Percentiles rank a stretch among this genome's conserved stretches.
phyloP scores from a whole-genome alignment of 2,113 vertebrate species.

The Ophthalmolycus amberensis region DNA sequence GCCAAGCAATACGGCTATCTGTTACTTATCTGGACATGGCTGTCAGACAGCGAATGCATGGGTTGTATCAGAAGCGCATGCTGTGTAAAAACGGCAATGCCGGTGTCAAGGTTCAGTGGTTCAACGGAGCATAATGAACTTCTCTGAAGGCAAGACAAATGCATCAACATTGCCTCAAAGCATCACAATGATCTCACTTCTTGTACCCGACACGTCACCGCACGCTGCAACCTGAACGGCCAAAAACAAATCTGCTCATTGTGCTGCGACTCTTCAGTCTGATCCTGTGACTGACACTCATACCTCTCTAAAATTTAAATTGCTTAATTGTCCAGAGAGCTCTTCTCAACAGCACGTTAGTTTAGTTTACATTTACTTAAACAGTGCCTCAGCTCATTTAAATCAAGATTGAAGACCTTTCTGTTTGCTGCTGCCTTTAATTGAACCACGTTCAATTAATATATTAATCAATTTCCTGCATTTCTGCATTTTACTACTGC shows the following conservation, averaged over 20 bases:
- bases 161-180: constrained; percentile 24
- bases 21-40: constrained; percentile 44
- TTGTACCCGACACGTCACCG: constrained; percentile 22
- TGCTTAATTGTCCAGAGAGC: not conserved
- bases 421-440: too few relatives aligned
- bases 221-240: constrained; percentile 17
- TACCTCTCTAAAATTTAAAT: not conserved
- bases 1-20: constrained; percentile 32
- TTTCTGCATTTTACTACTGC: too few relatives aligned
- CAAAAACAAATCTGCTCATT: constrained; percentile 18
- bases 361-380: not conserved
- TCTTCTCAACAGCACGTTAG: not conserved
- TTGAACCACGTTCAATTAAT: too few relatives aligned
- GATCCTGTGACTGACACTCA: not conserved
- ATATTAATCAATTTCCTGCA: too few relatives aligned
- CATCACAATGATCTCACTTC: constrained; percentile 17
- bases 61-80: constrained; percentile 27
- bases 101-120: constrained; percentile 34
- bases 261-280: not conserved
- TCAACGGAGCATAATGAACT: constrained; percentile 41
- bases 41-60: constrained; percentile 47
- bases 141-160: constrained; percentile 50
- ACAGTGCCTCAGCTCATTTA: too few relatives aligned
- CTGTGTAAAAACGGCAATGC: constrained; percentile 21
- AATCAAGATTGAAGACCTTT: too few relatives aligned